phyloP scores from a whole-genome alignment of 2,797 vertebrate species.

The Acridotheres tristis region DNA sequence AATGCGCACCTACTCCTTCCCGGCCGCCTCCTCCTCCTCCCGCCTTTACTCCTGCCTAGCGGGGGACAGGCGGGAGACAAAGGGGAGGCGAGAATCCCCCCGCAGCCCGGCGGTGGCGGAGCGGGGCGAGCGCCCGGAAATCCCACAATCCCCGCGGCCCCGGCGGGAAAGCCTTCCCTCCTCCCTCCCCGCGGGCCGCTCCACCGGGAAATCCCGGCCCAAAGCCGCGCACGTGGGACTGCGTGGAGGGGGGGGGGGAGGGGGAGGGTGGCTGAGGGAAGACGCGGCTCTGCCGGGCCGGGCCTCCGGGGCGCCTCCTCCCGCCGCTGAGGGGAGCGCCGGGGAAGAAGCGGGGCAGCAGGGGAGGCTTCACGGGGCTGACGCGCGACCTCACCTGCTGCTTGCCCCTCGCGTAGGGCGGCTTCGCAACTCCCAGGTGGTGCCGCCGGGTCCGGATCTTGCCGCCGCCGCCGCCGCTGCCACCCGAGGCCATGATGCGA shows the following conservation, averaged over 20 bases:
- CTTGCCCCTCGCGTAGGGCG: constrained; percentile 53
- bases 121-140: background rate
- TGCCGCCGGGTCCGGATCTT: constrained; percentile 70
- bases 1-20: background rate
- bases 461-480: constrained; percentile 20
- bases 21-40: background rate
- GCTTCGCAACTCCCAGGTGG: constrained; percentile 51
- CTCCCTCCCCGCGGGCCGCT: background rate
- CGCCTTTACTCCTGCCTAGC: background rate
- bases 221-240: background rate
- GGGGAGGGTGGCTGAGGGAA: background rate
- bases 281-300: background rate
- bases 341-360: background rate
- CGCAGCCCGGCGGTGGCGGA: background rate
- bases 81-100: background rate
- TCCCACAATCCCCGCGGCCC: constrained; percentile 31
- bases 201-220: background rate
- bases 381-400: constrained; percentile 50
- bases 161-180: constrained; percentile 48
- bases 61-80: background rate
- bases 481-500: constrained; percentile 51
- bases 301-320: background rate
- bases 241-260: background rate
- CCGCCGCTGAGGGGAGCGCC: background rate
- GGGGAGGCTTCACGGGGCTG: background rate